These are phyloP conservation scores for Garra rufa DNA, from an alignment of 2,113 vertebrate genomes.

Conservation along the genomic window DNA sequence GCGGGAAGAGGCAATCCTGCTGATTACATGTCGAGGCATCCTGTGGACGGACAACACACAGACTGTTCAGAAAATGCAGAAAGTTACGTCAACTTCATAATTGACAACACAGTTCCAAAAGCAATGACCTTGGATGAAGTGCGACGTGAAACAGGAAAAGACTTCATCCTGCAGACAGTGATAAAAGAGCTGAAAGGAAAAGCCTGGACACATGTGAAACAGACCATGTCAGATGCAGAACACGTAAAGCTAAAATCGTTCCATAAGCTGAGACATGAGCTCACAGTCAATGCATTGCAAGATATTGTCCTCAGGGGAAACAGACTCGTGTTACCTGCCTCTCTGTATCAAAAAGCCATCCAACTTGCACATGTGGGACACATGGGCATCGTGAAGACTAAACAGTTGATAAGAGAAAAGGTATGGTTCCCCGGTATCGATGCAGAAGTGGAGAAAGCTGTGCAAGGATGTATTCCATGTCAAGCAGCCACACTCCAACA, in stretches of 20 bases:
- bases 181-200: background rate
- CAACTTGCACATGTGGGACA: background rate
- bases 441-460: background rate
- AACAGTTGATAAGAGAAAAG: background rate
- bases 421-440: background rate
- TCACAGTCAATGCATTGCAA: background rate
- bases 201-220: too few species aligned
- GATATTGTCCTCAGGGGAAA: background rate
- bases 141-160: background rate
- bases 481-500: too few species aligned
- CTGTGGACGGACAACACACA: background rate
- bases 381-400: too few species aligned
- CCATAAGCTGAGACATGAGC: too few species aligned
- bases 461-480: background rate
- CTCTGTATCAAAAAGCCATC: background rate
- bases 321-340: background rate
- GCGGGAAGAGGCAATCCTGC: background rate
- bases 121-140: background rate
- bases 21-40: background rate
- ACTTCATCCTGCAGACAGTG: background rate
- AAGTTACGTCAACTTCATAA: background rate
- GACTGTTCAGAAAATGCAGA: background rate
- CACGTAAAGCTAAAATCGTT: too few species aligned
- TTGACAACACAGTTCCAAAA: constrained; percentile 10
- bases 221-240: too few species aligned